Base-by-base conservation (phyloP, 1,140 invertebrate genomes). In the Brachionus rubens region DNA sequence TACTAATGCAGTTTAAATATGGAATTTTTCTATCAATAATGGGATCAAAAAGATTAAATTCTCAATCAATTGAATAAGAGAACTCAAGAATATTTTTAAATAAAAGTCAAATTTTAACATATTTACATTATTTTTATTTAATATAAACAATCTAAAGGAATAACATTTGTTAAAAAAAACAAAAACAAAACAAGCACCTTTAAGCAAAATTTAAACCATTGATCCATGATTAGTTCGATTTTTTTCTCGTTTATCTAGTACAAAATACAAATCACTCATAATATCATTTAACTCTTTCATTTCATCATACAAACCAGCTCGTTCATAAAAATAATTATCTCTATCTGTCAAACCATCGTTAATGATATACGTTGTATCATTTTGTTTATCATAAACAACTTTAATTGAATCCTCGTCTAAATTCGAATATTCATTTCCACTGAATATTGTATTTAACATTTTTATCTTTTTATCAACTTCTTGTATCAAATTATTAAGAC, bases 381-480 rank as follows among this genome's bases (percentile, higher is more conserved):
- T 65, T 24, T 26, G 2, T 24, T 43, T 41, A 9, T 9, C 9
- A 36, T 36, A 36, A 6, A 40, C 16, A 43, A 26, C 19, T 14
- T 43, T 24, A 33, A 62, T 26, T 12, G 7, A 24, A 7, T 65
- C 36, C 21, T 65, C 36, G 14, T 14, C 43, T 43, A 65, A 36
- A 43, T 65, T 65, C 3, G 3, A 21, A 24, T 65, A 65, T 26
- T 65, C 59, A 43, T 65, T 65, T 26, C 36, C 21, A 14, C 24
- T 46, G 43, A 65, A 65, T 26, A 65, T 43, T 21, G 19, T 24
- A 65, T 65, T 65, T 36, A 65, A 19, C 41, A 43, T 21, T 65
- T 65, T 65, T 1, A 65, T 26, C 43, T 65, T 65, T 65, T 65
- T 65, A 41, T 65, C 59, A 24, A 65, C 40, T 12, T 65, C 59